Evolutionary conservation across 2,888 invertebrate genomes (phyloP), one percentile per base, ranked within the genome.

Genomic region (Gasteruption jaculator): DNA sequence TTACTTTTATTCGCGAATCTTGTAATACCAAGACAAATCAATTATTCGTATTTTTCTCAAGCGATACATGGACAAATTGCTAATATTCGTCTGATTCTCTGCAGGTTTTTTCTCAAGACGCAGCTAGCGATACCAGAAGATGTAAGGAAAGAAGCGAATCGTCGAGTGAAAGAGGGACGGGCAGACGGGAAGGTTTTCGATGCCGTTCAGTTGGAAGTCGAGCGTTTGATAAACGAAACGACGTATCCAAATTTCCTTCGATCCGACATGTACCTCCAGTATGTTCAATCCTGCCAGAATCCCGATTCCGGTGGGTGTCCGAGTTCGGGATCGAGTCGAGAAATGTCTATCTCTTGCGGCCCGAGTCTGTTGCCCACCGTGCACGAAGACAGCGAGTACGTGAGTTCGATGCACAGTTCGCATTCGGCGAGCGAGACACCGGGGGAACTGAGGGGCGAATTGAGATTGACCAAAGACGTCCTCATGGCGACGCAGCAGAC

Each of bases 211-310:
- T 75, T 78, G 42, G 85, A 89, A 74, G 85, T 91, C 60, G 91
- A 91, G 65, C 78, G 81, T 29, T 81, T 86, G 45, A 91, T 95
- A 68, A 85, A 85, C 51, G 85, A 86, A 68, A 86, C 90, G 45
- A 87, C 90, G 48, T 95, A 95, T 76, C 89, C 88, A 43, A 86
- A 90, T 72, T 96, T 96, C 74, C 80, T 96, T 52, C 86, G 86
- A 58, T 93, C 93, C 58, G 93, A 94, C 62, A 81, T 89, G 72
- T 95, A 94, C 77, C 83, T 94, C 63, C 80, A 83, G 67, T 85
- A 87, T 73, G 83, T 89, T 73, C 80, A 85, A 75, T 74, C 84
- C 74, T 74, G 80, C 76, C 74, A 82, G 73, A 54, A 73, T 58
- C 60, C 64, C 14, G 65, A 59, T 44, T 61, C 61, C 35, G 65